Base-by-base conservation (phyloP, 2,888 invertebrate genomes). In the Erebia epiphron region DNA sequence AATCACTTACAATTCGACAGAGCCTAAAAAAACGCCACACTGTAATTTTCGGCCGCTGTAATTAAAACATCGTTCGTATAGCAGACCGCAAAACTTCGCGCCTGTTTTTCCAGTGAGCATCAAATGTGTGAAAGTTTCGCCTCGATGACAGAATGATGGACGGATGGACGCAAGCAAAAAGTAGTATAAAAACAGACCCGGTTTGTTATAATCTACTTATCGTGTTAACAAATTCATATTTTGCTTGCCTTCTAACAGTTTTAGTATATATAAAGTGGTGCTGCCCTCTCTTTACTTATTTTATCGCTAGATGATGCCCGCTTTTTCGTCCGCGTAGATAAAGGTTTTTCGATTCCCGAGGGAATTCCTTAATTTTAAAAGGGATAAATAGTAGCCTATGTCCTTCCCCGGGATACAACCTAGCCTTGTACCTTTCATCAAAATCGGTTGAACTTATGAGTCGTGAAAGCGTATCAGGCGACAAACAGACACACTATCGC, bases 121-220 rank as follows among this genome's bases (percentile, higher is more conserved):
- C 75, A 75, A 75, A 75, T 72, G 75, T 54, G 66, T 67, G 75
- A 75, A 75, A 73, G 69, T 75, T 75, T 69, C 62, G 64, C 67
- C 70, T 70, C 70, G 75, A 75, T 72, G 75, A 73, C 75, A 75
- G 70, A 75, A 74, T 75, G 75, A 75, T 75, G 66, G 75, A 75
- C 75, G 74, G 65, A 64, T 68, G 62, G 62, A 60, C 67, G 68
- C 21, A 62, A 56, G 68, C 61, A 68, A 62, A 68, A 62, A 68
- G 21, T 62, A 62, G n/a, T 68, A 46, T 56, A 67, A 60, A 60
- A 60, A 68, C 13, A 41, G 41, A 18, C 54, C 50, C n/a, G 16
- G 35, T 64, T 54, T 64, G 64, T 64, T 64, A 52, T 54, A 52
- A 16, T 52, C 35, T 64, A 64, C 54, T 64, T 64, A 64, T 13